phyloP scores from a whole-genome alignment of 2,888 invertebrate species.

The Cataglyphis albicans region DNA sequence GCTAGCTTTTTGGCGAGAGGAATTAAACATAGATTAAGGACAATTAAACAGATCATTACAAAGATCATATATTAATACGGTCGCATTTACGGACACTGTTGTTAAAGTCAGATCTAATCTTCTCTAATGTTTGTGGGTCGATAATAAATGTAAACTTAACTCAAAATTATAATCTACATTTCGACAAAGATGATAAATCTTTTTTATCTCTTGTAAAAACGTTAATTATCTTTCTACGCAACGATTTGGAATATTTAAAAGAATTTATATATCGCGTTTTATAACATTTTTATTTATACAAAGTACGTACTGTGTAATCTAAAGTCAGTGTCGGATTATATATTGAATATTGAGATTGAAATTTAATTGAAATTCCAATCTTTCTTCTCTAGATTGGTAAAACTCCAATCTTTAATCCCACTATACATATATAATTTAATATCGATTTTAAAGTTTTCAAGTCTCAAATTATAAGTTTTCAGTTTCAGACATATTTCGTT shows the following conservation, averaged over 20 bases:
- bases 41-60: background rate
- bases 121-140: background rate
- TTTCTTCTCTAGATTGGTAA: background rate
- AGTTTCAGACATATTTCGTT: background rate
- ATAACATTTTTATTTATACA: background rate
- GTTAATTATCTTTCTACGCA: too few relatives aligned
- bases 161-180: background rate
- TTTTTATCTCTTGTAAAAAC: background rate
- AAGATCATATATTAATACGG: background rate
- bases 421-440: background rate
- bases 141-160: background rate
- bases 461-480: background rate
- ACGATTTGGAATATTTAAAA: background rate
- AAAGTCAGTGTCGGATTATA: background rate
- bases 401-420: background rate
- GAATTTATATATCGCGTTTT: background rate
- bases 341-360: background rate
- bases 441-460: background rate
- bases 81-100: background rate
- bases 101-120: background rate
- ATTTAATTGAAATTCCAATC: constrained; percentile 1
- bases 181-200: background rate
- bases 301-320: background rate
- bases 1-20: background rate
- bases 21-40: background rate